Evolutionary conservation across 2,888 invertebrate genomes (phyloP).

Genomic region (Theretra japonica): DNA sequence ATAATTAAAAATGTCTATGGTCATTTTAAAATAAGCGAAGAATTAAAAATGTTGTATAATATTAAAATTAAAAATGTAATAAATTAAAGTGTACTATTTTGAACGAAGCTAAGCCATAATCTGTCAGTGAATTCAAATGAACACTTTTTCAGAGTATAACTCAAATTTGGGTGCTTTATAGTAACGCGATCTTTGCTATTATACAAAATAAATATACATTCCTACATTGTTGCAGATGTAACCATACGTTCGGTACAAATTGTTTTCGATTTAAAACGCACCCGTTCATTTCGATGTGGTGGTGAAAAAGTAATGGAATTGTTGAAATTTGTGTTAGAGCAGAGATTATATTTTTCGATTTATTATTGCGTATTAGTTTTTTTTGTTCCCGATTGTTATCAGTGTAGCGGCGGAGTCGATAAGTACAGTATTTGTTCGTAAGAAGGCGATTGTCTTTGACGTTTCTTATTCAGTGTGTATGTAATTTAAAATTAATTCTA

Average conservation of each 20-base stretch:
- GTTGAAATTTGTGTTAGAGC: conserved; percentile 74
- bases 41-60: conserved; percentile 2
- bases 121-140: conserved; percentile 47
- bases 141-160: conserved; percentile 28
- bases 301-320: conserved; percentile 66
- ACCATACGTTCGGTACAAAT: conserved; percentile 58
- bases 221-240: conserved; percentile 63
- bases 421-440: conserved; percentile 65
- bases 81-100: conserved; percentile 21
- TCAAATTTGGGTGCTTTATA: conserved; percentile 67
- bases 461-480: conserved; percentile 26
- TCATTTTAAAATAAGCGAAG: conserved; percentile 26
- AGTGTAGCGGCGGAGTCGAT: conserved; percentile 53
- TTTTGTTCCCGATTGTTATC: conserved; percentile 67
- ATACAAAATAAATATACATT: conserved; percentile 66
- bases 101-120: conserved; percentile 33
- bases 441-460: conserved; percentile 13
- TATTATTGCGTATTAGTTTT: conserved; percentile 72
- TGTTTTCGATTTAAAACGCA: conserved; percentile 39
- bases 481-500: conserved; percentile 9
- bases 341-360: conserved; percentile 83
- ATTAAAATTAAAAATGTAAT: conserved; percentile 3
- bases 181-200: conserved; percentile 54
- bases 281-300: conserved; percentile 30
- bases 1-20: conserved; percentile 37